Conservation (phyloP, 2,113 vertebrate species). For the Trichomycterus rosablanca region DNA sequence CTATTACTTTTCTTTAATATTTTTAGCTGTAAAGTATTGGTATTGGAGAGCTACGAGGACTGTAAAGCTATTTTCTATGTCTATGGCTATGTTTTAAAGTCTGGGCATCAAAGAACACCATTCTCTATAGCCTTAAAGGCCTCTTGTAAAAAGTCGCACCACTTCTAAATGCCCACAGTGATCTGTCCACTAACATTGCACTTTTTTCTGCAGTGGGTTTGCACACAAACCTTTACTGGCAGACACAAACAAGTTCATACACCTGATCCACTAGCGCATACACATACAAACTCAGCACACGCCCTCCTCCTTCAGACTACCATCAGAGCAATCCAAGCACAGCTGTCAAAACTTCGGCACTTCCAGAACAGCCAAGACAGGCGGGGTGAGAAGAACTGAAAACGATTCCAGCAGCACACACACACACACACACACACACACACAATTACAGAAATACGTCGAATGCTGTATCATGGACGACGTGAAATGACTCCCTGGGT, state of each 20-base stretch:
- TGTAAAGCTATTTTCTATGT: too few relatives aligned
- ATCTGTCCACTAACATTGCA: conserved; percentile 37
- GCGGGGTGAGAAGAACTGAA: conserved; percentile 41
- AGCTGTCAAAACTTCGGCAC: conserved; percentile 72
- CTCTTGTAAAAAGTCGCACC: too few relatives aligned
- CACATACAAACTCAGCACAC: conserved; percentile 53
- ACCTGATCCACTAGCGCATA: too few relatives aligned
- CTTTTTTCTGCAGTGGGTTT: too few relatives aligned
- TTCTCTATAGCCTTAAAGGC: too few relatives aligned
- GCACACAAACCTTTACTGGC: background rate
- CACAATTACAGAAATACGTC: conserved; percentile 20
- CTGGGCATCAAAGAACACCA: too few relatives aligned
- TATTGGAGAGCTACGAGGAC: too few relatives aligned
- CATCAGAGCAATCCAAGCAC: conserved; percentile 63
- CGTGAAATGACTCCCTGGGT: conserved; percentile 54
- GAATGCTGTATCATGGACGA: conserved; percentile 40
- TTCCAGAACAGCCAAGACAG: conserved; percentile 63
- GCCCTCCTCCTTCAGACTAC: conserved; percentile 67
- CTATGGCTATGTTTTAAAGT: too few relatives aligned
- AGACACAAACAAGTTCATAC: too few relatives aligned
- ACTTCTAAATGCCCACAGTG: too few relatives aligned
- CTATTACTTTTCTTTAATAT: too few relatives aligned
- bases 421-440: conserved; percentile 26
- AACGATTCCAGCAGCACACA: conserved; percentile 4
- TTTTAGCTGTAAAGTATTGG: too few relatives aligned